Evolutionary conservation across 1,140 invertebrate species (phyloP).

Genomic region (Penaeus vannamei): DNA sequence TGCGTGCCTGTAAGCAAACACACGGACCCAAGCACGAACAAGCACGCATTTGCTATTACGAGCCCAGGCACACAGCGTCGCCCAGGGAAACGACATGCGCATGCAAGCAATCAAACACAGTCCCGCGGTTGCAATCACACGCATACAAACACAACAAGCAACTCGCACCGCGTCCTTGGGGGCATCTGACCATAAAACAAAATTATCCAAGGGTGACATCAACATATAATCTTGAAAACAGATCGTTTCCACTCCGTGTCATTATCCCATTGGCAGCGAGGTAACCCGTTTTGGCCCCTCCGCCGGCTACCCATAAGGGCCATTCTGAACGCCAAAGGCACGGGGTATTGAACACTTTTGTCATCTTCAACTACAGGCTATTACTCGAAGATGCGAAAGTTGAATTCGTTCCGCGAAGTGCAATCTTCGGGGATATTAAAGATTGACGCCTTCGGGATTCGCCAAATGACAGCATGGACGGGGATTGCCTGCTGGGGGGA

Average conservation of each 20-base stretch:
- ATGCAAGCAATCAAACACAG: not conserved
- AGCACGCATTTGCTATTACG: slow-evolving; percentile 7
- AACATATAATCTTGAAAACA: slow-evolving; percentile 27
- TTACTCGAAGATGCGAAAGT: too few relatives aligned
- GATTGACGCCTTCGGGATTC: too few relatives aligned
- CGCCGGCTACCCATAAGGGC: too few relatives aligned
- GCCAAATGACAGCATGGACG: too few relatives aligned
- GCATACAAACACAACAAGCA: not conserved
- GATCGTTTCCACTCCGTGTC: slow-evolving; percentile 4
- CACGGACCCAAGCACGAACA: slow-evolving; percentile 20
- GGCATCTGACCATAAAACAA: not conserved
- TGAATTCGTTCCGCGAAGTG: too few relatives aligned
- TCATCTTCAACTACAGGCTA: too few relatives aligned
- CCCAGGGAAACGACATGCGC: not conserved
- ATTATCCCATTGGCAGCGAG: not conserved
- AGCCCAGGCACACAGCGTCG: not conserved
- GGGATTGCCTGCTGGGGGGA: too few relatives aligned
- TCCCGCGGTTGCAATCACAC: not conserved
- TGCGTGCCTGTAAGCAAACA: not conserved
- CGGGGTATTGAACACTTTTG: too few relatives aligned
- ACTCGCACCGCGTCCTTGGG: not conserved
- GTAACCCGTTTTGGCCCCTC: not conserved
- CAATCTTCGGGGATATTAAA: too few relatives aligned
- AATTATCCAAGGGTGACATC: slow-evolving; percentile 28
- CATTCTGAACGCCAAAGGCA: too few relatives aligned